Evolutionary conservation across 2,113 vertebrate genomes (phyloP).

Genomic region (Zosterops pallidus): DNA sequence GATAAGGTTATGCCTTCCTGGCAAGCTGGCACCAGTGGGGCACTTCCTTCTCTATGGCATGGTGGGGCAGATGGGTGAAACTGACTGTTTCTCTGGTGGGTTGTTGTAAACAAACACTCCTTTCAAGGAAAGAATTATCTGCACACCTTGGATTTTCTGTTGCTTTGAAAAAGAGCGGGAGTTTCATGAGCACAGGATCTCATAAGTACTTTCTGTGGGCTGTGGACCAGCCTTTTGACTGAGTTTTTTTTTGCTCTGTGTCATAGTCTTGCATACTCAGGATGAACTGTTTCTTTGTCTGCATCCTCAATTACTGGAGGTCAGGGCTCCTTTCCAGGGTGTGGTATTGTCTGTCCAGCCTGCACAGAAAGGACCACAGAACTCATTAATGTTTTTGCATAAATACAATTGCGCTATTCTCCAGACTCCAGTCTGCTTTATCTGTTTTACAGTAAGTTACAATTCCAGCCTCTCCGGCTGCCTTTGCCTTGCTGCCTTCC

Average conservation of each 20-base stretch:
- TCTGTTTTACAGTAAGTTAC: not conserved
- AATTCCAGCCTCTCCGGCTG: not conserved
- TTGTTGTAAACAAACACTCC: not conserved
- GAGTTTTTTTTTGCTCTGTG: not conserved
- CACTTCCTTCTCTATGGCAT: not conserved
- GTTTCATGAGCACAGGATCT: not conserved
- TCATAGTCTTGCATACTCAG: not conserved
- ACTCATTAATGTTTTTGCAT: not conserved
- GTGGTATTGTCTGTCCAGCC: slow-evolving; percentile 6
- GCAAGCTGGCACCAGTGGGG: not conserved
- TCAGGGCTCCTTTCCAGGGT: not conserved
- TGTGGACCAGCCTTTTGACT: not conserved
- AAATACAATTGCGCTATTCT: not conserved
- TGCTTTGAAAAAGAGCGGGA: not conserved
- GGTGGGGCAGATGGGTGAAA: not conserved
- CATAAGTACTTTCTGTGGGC: not conserved
- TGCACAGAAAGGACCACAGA: not conserved
- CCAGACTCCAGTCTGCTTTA: not conserved
- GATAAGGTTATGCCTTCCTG: not conserved
- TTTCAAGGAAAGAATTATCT: not conserved
- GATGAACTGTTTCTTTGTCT: slow-evolving; percentile 13
- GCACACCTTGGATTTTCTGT: not conserved
- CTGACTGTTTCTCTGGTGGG: not conserved
- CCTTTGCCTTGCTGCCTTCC: not conserved
- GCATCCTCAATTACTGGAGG: slow-evolving; percentile 10